A percentile compares a stretch with the other conserved stretches of the same genome.
Conservation (phyloP, 1,140 invertebrate species). For the Trichonephila clavipes region DNA sequence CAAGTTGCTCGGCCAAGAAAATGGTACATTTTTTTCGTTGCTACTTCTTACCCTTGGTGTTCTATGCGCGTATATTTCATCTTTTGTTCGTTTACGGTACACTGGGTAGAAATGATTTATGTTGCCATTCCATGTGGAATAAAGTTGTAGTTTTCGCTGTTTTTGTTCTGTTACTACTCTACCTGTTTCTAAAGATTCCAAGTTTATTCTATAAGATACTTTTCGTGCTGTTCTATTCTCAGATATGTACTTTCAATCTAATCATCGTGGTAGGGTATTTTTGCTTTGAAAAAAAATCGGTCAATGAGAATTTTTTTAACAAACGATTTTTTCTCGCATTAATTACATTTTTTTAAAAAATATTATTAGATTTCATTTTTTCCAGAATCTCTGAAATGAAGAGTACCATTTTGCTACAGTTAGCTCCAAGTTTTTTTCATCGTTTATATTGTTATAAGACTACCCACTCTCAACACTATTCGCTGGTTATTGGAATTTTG, state of each 20-base stretch:
- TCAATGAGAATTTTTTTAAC: neutral
- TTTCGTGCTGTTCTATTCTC: neutral
- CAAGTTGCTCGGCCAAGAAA: conserved; percentile 54
- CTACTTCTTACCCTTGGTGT: neutral
- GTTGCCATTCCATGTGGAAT: conserved; percentile 75
- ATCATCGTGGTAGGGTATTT: neutral
- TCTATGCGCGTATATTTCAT: conserved; percentile 58
- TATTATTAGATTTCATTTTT: neutral
- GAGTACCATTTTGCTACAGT: neutral
- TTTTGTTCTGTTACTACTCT: conserved; percentile 20
- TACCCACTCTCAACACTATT: neutral
- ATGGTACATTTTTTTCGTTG: conserved; percentile 21
- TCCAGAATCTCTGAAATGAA: neutral
- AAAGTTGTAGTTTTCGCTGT: conserved; percentile 68
- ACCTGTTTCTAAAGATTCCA: neutral
- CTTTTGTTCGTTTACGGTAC: conserved; percentile 73
- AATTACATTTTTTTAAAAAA: neutral
- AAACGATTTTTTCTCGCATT: neutral
- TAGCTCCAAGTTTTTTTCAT: neutral
- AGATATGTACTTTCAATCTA: neutral
- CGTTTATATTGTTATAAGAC: neutral
- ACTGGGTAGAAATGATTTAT: conserved; percentile 73
- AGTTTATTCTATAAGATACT: neutral
- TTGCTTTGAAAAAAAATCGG: neutral
- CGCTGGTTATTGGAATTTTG: neutral